Evolutionary conservation across 2,113 vertebrate species (phyloP), one percentile per base, ranked within the genome.

Genomic region (Sula dactylatra): DNA sequence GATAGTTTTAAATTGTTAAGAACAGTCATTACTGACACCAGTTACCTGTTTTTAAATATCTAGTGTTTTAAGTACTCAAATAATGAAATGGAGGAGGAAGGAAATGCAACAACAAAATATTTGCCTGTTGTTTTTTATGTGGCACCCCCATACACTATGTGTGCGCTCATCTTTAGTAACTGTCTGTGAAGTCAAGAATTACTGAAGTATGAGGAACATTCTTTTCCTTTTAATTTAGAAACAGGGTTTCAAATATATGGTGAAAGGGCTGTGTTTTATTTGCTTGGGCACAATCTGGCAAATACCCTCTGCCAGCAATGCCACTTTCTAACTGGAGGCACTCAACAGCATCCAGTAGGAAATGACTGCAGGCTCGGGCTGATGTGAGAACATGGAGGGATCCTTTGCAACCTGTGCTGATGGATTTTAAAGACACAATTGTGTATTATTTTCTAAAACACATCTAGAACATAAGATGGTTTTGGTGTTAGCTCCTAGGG

Each of bases 391-490:
- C 49, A 40, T 21, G 29, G 62, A 85, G 21, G 45, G 32, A 72
- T 88, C 79, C 74, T 90, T 73, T 93, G 66, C 49, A 66, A 80
- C 18, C 34, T 2, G 0, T 62, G 62, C 73, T 89, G 74, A 67
- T 91, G 91, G 55, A 47, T 87, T 97, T 97, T 96, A 77, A 95
- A 94, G 77, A 71, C 10, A 18, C 65, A 86, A 76, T 94, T 96
- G 95, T 85, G 80, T 70, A 77, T 86, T 85, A 59, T 65, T 96
- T 95, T 96, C 86, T 93, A 70, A 97, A 97, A 72, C 47, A n/a
- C 34, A 78, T 79, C 95, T 91, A 40, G 59, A 78, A n/a, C 91
- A 27, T 74, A 45, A 77, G 87, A 72, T 86, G 61, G 61, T 85
- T 93, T 97, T 89, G 72, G 55, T 94, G 72, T 84, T 96, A 69